These are phyloP conservation scores for Taxidea taxus DNA, from an alignment of 2,113 vertebrate species.

Conservation along the genomic window DNA sequence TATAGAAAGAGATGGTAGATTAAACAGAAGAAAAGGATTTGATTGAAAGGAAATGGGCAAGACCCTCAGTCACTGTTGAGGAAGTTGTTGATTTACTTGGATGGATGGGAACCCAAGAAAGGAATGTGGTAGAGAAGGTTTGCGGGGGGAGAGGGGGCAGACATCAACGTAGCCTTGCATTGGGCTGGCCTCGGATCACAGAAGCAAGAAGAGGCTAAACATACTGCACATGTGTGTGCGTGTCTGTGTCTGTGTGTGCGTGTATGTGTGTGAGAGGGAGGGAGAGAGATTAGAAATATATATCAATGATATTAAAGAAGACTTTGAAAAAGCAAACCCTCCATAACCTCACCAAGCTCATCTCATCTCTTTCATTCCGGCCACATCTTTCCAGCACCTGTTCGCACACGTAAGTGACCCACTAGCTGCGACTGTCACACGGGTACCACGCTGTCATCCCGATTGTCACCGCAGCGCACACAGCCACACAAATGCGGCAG, in stretches of 20 bases:
- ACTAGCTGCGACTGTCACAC: rapidly evolving
- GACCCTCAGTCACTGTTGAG: neutral
- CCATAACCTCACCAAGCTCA: neutral
- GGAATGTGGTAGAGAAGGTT: neutral
- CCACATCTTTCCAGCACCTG: neutral
- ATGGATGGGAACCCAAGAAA: neutral
- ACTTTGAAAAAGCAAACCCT: neutral
- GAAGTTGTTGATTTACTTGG: neutral
- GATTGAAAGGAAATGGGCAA: neutral
- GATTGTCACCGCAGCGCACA: neutral
- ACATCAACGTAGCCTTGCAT: too few species aligned
- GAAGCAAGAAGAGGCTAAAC: neutral
- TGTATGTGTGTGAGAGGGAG: rapidly evolving
- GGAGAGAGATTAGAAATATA: neutral
- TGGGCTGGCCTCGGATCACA: neutral
- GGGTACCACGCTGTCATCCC: rapidly evolving
- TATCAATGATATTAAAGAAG: neutral
- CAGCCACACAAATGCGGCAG: neutral
- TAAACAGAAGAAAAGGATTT: neutral
- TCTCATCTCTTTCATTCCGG: neutral
- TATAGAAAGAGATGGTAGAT: neutral
- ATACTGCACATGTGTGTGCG: rapidly evolving
- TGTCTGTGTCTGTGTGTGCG: neutral
- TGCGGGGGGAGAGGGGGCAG: neutral
- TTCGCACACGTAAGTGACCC: rapidly evolving